Conservation (phyloP, 2,797 vertebrate genomes). For the Gadopsis bispinosus region DNA sequence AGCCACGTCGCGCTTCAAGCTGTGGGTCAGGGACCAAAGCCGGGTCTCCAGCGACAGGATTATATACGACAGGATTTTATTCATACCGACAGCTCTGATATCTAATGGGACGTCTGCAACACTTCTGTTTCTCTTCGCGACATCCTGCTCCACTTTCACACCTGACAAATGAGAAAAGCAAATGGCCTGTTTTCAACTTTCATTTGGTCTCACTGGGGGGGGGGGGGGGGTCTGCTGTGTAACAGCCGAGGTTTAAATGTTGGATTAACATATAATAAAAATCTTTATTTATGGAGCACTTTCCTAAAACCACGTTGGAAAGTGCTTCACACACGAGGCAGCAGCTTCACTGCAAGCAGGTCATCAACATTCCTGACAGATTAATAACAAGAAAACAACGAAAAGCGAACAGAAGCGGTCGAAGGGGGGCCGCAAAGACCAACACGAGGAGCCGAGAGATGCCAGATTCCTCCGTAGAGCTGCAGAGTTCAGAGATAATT, state of each 20-base stretch:
- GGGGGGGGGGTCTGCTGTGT: not conserved
- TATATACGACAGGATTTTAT: constrained; percentile 31
- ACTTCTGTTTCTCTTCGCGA: constrained; percentile 44
- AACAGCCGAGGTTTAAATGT: not conserved
- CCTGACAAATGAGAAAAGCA: constrained; percentile 41
- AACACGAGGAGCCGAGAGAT: not conserved
- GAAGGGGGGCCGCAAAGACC: not conserved
- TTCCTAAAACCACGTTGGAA: no score
- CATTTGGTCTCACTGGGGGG: not conserved
- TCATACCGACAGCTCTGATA: constrained; percentile 36
- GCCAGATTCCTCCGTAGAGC: not conserved
- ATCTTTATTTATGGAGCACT: no score
- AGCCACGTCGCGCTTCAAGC: constrained; percentile 9
- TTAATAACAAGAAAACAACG: no score
- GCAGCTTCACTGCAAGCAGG: no score
- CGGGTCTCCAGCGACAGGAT: constrained; percentile 3
- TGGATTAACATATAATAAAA: not conserved
- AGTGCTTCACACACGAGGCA: no score
- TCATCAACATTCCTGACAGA: no score
- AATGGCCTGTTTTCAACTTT: not conserved
- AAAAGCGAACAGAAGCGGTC: no score
- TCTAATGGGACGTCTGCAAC: constrained; percentile 39
- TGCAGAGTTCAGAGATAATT: not conserved
- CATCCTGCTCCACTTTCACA: constrained; percentile 42
- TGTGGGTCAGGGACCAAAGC: constrained; percentile 7